These are phyloP conservation scores for Maniola hyperantus DNA, from an alignment of 2,888 invertebrate genomes.

Conservation along the genomic window DNA sequence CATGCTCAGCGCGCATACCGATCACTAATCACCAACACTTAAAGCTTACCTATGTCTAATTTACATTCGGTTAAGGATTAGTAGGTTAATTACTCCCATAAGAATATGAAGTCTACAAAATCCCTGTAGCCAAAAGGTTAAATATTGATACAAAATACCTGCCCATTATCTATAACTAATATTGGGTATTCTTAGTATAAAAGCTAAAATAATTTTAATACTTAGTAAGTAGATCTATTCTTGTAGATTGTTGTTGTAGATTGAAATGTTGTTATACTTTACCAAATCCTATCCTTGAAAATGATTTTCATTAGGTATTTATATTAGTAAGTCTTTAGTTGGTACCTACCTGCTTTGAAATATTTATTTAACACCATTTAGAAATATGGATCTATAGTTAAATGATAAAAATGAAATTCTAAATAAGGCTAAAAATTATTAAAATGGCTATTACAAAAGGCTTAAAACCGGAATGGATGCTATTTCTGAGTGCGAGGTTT, in stretches of 20 bases:
- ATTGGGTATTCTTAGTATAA: no score
- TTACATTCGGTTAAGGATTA: no score
- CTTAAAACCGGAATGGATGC: slow-evolving; percentile 28
- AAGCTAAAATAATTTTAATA: no score
- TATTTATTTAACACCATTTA: slow-evolving; percentile 12
- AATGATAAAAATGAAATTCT: slow-evolving; percentile 21
- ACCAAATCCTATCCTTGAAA: background rate
- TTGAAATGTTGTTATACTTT: background rate
- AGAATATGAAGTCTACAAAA: no score
- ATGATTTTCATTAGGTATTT: background rate
- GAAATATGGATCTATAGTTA: slow-evolving; percentile 14
- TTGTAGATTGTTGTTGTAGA: background rate
- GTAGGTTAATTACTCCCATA: no score
- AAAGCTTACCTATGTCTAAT: background rate
- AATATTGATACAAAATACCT: no score
- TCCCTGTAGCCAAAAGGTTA: no score
- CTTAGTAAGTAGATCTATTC: background rate
- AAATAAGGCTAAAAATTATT: slow-evolving; percentile 34
- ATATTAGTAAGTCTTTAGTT: background rate
- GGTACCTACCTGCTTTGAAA: slow-evolving; percentile 7
- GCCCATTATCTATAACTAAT: no score
- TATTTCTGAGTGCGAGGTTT: slow-evolving; percentile 26
- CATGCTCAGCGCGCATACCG: slow-evolving; percentile 48
- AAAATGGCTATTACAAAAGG: slow-evolving; percentile 27
- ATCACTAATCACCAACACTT: slow-evolving; percentile 23